Percentiles rank a stretch among this genome's conserved stretches.
Conservation (phyloP, 1,140 invertebrate genomes). For the Atta cephalotes region DNA sequence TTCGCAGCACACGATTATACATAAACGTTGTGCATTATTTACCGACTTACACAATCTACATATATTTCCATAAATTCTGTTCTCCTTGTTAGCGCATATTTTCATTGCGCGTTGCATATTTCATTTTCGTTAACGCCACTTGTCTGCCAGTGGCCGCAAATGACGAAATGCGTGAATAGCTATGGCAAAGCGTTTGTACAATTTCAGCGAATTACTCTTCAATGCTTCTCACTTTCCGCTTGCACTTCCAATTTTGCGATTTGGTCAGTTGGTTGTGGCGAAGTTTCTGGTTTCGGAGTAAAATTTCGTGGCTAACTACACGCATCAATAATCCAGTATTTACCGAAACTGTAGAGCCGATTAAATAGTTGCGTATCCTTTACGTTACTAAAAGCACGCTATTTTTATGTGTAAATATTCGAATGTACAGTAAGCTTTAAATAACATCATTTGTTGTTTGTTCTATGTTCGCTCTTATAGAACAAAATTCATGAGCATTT, state of each 20-base stretch:
- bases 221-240: constrained; percentile 73
- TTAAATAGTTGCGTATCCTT: constrained; percentile 66
- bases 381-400: constrained; percentile 54
- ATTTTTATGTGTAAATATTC: constrained; percentile 74
- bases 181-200: constrained; percentile 26
- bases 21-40: constrained; percentile 50
- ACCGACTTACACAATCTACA: constrained; percentile 38
- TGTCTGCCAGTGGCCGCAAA: neutral
- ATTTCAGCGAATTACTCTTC: constrained; percentile 65
- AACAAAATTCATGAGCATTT: constrained; percentile 10
- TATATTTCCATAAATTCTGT: constrained; percentile 49
- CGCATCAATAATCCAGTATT: constrained; percentile 72
- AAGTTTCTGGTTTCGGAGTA: constrained; percentile 65
- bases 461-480: constrained; percentile 36
- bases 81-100: neutral
- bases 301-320: constrained; percentile 75
- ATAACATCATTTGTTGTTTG: constrained; percentile 68
- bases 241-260: constrained; percentile 66
- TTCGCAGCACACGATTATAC: constrained; percentile 19
- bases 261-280: constrained; percentile 34
- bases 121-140: constrained; percentile 16
- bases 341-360: constrained; percentile 72
- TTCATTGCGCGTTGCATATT: constrained; percentile 41
- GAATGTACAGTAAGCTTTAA: constrained; percentile 57
- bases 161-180: constrained; percentile 19